Percentiles rank a stretch among this genome's conserved stretches.
Conservation (phyloP, 2,888 invertebrate species). For the Gymnoscelis rufifasciata region DNA sequence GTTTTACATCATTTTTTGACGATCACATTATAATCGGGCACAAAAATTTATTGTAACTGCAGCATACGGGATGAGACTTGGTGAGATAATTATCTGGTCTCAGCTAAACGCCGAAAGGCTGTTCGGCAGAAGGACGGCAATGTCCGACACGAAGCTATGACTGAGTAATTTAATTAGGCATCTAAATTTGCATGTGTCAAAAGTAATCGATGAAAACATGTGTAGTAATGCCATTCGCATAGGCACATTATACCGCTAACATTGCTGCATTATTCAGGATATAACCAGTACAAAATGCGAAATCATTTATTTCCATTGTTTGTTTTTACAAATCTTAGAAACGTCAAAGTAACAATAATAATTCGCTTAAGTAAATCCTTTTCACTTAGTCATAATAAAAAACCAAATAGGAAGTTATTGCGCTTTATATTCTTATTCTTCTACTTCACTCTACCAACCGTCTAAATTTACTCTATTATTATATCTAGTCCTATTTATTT, state of each 20-base stretch:
- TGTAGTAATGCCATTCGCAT: constrained; percentile 24
- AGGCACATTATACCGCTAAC: constrained; percentile 22
- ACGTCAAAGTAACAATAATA: no score
- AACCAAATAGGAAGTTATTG: no score
- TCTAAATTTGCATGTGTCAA: constrained; percentile 56
- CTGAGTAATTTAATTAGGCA: constrained; percentile 35
- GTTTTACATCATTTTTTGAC: constrained; percentile 24
- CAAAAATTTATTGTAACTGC: constrained; percentile 27
- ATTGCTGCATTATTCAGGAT: constrained; percentile 30
- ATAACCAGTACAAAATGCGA: constrained; percentile 15
- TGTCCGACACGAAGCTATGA: neutral
- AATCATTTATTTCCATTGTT: no score
- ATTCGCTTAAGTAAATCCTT: no score
- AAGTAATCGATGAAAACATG: constrained; percentile 22
- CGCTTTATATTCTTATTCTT: no score
- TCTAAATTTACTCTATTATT: no score
- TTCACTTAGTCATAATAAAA: no score
- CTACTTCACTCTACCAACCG: no score
- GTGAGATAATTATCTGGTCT: neutral
- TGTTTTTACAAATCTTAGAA: no score
- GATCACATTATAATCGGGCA: constrained; percentile 32
- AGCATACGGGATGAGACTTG: constrained; percentile 12
- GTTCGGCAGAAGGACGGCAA: neutral
- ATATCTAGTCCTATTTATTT: constrained; percentile 14
- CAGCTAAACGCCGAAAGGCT: constrained; percentile 15